Evolutionary conservation across 1,140 invertebrate species (phyloP).

Genomic region (Drosophila bocki): DNA sequence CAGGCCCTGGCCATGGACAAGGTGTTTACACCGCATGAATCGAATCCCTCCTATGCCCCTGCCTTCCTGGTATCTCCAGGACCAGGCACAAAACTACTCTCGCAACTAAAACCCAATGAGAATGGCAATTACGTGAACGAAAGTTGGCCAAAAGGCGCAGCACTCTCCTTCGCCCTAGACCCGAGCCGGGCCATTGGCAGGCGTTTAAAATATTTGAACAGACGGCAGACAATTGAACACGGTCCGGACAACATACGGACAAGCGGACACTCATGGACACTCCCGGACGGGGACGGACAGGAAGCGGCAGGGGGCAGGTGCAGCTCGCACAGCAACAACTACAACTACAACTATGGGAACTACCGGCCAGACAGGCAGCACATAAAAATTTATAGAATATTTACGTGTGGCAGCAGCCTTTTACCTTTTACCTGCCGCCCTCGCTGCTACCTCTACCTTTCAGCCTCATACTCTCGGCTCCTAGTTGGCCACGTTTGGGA

Average conservation of each 20-base stretch:
- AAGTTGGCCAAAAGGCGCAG: conserved; percentile 40
- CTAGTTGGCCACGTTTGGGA: conserved; percentile 32
- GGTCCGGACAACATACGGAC: conserved; percentile 35
- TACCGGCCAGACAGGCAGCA: conserved; percentile 32
- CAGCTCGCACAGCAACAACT: conserved; percentile 22
- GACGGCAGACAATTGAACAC: conserved; percentile 53
- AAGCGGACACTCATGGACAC: conserved; percentile 25
- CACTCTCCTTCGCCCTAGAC: conserved; percentile 11
- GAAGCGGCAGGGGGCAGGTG: conserved; percentile 33
- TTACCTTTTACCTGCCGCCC: conserved; percentile 19
- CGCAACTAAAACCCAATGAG: conserved; percentile 45
- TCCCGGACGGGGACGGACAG: conserved; percentile 11
- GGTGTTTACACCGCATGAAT: conserved; percentile 47
- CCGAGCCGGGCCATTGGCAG: conserved; percentile 37
- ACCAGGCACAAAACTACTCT: conserved; percentile 29
- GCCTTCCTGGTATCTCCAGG: not conserved
- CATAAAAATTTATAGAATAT: conserved; percentile 55
- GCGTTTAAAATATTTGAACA: conserved; percentile 58
- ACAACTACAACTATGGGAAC: conserved; percentile 18
- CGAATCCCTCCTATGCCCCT: conserved; percentile 14
- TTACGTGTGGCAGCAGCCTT: conserved; percentile 41
- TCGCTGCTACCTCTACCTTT: not conserved
- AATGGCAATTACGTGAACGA: conserved; percentile 53
- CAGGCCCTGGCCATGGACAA: conserved; percentile 32
- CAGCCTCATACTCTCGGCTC: conserved; percentile 5